These are phyloP conservation scores for Leptinotarsa defecta DNA, from an alignment of 1,140 invertebrate species.

Conservation along the genomic window DNA sequence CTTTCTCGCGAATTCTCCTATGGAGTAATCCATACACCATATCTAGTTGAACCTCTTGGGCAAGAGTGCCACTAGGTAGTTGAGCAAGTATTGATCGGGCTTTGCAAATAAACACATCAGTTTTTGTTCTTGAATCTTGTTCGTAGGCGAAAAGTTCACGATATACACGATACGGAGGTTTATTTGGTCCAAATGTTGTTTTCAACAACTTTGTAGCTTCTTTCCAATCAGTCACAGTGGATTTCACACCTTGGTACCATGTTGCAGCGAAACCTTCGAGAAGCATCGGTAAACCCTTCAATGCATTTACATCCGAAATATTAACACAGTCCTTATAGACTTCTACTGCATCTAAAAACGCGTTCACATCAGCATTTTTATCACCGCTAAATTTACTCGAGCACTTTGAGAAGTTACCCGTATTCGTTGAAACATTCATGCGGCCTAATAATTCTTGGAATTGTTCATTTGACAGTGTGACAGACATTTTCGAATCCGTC, in stretches of 20 bases:
- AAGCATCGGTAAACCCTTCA: constrained; percentile 20
- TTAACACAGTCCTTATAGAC: constrained; percentile 23
- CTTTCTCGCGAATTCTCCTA: constrained; percentile 8
- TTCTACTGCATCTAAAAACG: constrained; percentile 26
- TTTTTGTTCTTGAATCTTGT: constrained; percentile 18
- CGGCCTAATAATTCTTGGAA: background rate
- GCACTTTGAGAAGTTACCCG: background rate
- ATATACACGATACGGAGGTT: constrained; percentile 26
- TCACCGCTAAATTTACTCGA: background rate
- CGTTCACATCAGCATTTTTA: constrained; percentile 13
- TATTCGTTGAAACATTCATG: background rate
- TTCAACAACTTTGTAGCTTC: constrained; percentile 20
- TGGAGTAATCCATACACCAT: constrained; percentile 25
- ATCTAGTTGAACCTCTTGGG: constrained; percentile 15
- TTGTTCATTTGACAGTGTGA: background rate
- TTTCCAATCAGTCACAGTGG: constrained; percentile 13
- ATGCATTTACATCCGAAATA: constrained; percentile 23
- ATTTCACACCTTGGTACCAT: constrained; percentile 30
- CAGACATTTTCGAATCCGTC: background rate
- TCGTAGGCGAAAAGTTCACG: constrained; percentile 19
- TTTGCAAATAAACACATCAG: constrained; percentile 34
- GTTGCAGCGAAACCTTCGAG: constrained; percentile 22
- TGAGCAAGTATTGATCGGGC: constrained; percentile 21
- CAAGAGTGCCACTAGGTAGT: constrained; percentile 1
- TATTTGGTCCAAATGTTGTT: constrained; percentile 22